Conservation (phyloP, 92 coral and sea anemone species). For the Galaxea fascicularis region DNA sequence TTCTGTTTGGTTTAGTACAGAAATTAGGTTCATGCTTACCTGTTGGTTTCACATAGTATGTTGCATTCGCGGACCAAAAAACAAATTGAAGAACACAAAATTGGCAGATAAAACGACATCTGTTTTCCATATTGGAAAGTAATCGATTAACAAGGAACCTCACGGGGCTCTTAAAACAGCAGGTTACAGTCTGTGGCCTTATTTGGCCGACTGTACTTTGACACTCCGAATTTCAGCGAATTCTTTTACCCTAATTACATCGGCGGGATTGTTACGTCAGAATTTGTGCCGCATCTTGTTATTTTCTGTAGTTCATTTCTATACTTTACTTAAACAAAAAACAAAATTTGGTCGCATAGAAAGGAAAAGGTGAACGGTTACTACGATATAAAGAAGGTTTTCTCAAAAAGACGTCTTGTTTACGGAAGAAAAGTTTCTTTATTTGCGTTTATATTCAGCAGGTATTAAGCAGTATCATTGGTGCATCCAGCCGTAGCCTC, state of each 20-base stretch:
- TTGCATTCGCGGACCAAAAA: constrained; percentile 36
- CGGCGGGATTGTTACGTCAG: too few relatives aligned
- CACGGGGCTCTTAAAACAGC: neutral
- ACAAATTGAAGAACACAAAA: constrained; percentile 17
- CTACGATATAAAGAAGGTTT: too few relatives aligned
- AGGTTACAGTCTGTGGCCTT: neutral
- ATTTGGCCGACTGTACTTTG: too few relatives aligned
- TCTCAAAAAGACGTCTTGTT: neutral
- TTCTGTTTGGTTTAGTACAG: neutral
- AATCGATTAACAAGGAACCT: neutral
- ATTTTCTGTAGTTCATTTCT: too few relatives aligned
- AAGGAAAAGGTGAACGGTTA: too few relatives aligned
- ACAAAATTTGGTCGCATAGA: too few relatives aligned
- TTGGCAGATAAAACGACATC: neutral
- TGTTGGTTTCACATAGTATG: constrained; percentile 44
- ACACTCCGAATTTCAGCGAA: too few relatives aligned
- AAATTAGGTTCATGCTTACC: constrained; percentile 20
- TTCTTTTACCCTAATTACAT: too few relatives aligned
- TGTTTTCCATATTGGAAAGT: neutral
- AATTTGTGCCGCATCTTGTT: too few relatives aligned
- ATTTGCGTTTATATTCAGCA: neutral
- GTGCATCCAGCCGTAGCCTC: neutral
- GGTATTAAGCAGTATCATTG: neutral
- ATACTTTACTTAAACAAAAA: too few relatives aligned
- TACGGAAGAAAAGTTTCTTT: neutral